phyloP scores from a whole-genome alignment of 2,797 vertebrate species.

The Petrocephalus sullivani region DNA sequence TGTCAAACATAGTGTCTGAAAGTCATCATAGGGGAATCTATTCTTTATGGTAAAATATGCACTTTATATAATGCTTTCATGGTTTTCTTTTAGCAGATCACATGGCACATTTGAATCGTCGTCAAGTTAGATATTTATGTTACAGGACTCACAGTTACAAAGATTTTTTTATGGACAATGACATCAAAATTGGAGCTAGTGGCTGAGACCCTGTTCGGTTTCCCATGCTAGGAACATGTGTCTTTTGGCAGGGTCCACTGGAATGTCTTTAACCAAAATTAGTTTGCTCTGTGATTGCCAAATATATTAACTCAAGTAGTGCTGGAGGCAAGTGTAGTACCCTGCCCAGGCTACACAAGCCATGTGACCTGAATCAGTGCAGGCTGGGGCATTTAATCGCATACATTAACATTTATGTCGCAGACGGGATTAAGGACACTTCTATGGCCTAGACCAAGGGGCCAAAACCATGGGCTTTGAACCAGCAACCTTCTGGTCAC shows the following conservation, averaged over 20 bases:
- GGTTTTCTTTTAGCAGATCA: not conserved
- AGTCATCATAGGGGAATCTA: not conserved
- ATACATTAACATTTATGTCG: too few relatives aligned
- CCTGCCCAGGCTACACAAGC: not conserved
- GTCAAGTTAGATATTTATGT: not conserved
- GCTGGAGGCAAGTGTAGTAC: not conserved
- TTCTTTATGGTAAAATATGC: not conserved
- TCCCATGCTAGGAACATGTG: slow-evolving; percentile 8
- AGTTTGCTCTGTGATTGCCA: not conserved
- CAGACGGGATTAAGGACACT: too few relatives aligned
- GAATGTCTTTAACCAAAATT: slow-evolving; percentile 17
- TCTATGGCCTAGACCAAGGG: too few relatives aligned
- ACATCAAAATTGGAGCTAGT: not conserved
- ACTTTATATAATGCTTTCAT: not conserved
- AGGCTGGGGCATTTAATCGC: not conserved
- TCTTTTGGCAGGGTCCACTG: not conserved
- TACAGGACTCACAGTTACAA: not conserved
- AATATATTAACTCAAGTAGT: not conserved
- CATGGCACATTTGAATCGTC: not conserved
- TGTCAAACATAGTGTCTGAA: not conserved
- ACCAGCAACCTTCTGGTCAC: too few relatives aligned
- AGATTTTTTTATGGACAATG: not conserved
- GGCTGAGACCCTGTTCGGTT: not conserved
- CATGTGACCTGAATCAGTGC: not conserved
- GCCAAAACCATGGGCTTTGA: too few relatives aligned